These are phyloP conservation scores for Epsilonema sp. DNA, from an alignment of 2,888 invertebrate species.

Conservation along the genomic window DNA sequence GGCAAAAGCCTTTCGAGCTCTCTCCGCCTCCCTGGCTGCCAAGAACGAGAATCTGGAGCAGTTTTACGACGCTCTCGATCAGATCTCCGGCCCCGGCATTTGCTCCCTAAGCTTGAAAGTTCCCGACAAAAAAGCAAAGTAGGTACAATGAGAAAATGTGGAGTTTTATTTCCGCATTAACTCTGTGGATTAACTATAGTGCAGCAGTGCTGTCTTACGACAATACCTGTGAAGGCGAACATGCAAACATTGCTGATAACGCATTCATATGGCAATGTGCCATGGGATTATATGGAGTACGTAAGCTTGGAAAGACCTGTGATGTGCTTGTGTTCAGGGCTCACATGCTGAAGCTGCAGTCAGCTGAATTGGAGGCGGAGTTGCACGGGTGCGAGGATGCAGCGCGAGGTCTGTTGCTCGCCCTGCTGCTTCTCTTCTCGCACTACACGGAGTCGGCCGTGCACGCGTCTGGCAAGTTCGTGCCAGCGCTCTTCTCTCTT, in stretches of 20 bases:
- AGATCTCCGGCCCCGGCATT: constrained; percentile 9
- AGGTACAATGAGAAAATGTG: too few species aligned
- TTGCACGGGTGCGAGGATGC: constrained; percentile 51
- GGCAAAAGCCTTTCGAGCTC: constrained; percentile 7
- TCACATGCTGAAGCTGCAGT: not conserved
- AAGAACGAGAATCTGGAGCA: constrained; percentile 6
- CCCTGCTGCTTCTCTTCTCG: constrained; percentile 56
- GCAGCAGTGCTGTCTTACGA: too few species aligned
- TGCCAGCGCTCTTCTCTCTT: constrained; percentile 40
- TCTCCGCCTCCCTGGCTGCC: constrained; percentile 8
- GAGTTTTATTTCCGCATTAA: too few species aligned
- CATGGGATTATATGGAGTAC: too few species aligned
- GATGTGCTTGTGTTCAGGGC: not conserved
- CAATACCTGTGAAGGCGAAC: too few species aligned
- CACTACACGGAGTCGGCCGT: constrained; percentile 55
- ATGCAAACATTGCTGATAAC: too few species aligned
- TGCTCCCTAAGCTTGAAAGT: constrained; percentile 10
- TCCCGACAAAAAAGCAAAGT: constrained; percentile 17
- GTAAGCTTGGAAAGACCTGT: too few species aligned
- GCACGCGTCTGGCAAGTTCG: constrained; percentile 81
- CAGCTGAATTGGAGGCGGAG: constrained; percentile 45
- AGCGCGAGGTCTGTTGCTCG: constrained; percentile 55
- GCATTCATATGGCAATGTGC: too few species aligned
- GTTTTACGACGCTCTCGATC: constrained; percentile 12
- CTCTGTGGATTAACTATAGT: too few species aligned